Evolutionary conservation across 2,113 vertebrate genomes (phyloP).

Genomic region (Silurus meridionalis): DNA sequence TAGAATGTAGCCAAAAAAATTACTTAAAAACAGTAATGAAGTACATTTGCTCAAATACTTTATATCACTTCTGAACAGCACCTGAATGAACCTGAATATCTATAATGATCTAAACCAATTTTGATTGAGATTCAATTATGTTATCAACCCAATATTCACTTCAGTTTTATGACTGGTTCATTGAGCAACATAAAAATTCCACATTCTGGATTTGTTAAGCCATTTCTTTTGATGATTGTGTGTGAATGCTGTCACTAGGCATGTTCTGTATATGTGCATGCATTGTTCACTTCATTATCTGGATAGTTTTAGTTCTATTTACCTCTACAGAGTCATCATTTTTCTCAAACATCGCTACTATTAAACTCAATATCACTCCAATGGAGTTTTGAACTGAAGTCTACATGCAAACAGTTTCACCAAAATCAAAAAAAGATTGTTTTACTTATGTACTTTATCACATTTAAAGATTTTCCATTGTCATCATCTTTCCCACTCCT

Average conservation of each 20-base stretch:
- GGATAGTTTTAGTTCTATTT: background rate
- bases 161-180: background rate
- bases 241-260: background rate
- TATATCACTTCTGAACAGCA: too few relatives aligned
- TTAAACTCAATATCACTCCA: background rate
- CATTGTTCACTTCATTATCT: background rate
- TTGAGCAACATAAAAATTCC: background rate
- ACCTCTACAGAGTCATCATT: background rate
- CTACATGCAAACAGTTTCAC: background rate
- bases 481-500: background rate
- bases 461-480: background rate
- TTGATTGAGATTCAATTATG: too few relatives aligned
- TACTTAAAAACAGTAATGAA: too few relatives aligned
- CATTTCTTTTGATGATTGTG: background rate
- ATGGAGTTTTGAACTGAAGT: background rate
- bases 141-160: background rate
- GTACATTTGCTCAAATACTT: too few relatives aligned
- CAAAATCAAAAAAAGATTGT: background rate
- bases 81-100: background rate
- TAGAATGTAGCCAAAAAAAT: too few relatives aligned
- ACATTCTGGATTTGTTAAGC: background rate
- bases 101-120: background rate
- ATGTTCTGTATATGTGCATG: background rate
- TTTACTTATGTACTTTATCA: background rate
- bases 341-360: background rate